phyloP scores from a whole-genome alignment of 2,113 vertebrate species.

The Hemichromis elongatus region DNA sequence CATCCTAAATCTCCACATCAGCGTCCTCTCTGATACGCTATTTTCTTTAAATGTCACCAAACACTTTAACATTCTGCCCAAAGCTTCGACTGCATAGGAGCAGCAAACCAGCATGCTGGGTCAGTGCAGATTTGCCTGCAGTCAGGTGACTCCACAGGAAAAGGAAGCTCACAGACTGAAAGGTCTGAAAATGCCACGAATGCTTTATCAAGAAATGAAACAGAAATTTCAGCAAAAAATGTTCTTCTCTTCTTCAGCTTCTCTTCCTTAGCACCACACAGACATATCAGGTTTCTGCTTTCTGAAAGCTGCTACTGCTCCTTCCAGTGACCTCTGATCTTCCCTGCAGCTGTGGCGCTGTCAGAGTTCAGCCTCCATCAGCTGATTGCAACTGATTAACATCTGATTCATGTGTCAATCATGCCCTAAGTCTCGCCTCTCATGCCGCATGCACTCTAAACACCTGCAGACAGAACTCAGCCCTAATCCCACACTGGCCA shows the following conservation, averaged over 20 bases:
- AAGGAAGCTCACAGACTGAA: not conserved
- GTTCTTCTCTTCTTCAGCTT: not conserved
- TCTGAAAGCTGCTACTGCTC: not conserved
- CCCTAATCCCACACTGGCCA: not conserved
- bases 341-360: not conserved
- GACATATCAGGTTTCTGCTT: not conserved
- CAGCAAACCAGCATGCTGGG: not conserved
- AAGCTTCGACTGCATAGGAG: not conserved
- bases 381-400: not conserved
- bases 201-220: not conserved
- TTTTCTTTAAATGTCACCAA: not conserved
- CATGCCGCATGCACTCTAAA: not conserved
- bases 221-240: not conserved
- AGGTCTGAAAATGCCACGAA: not conserved
- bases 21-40: not conserved
- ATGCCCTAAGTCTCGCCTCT: not conserved
- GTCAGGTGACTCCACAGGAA: not conserved
- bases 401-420: not conserved
- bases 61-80: not conserved
- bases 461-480: not conserved
- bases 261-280: not conserved
- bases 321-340: not conserved
- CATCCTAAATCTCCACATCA: not conserved
- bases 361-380: not conserved
- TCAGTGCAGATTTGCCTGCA: not conserved